phyloP scores from a whole-genome alignment of 2,797 vertebrate species.

The Mergus octosetaceus region DNA sequence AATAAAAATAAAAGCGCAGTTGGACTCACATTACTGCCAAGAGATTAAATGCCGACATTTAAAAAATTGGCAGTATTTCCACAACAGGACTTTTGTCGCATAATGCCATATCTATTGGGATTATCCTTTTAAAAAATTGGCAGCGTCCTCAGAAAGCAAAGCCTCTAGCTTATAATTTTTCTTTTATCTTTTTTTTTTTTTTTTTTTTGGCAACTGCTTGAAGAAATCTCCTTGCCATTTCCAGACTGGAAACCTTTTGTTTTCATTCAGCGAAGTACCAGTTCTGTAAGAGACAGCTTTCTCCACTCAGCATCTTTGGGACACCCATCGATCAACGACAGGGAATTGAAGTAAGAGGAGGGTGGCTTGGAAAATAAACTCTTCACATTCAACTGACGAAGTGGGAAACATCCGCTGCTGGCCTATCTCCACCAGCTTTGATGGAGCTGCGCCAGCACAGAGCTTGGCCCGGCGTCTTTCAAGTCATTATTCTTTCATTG shows the following conservation, averaged over 20 bases:
- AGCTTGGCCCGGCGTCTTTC: not conserved
- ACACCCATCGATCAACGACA: slow-evolving; percentile 15
- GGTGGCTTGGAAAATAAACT: slow-evolving; percentile 29
- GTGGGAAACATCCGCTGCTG: slow-evolving; percentile 42
- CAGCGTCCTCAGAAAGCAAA: slow-evolving; percentile 21
- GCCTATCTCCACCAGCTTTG: not conserved
- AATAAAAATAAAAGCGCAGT: not conserved
- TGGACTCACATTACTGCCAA: not conserved
- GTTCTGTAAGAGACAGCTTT: slow-evolving; percentile 20
- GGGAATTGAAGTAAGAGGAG: slow-evolving; percentile 8
- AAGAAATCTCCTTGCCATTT: slow-evolving; percentile 57
- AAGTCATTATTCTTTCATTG: slow-evolving; percentile 22
- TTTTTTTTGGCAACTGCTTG: slow-evolving; percentile 29
- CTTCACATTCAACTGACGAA: slow-evolving; percentile 7
- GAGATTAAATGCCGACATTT: slow-evolving; percentile 42
- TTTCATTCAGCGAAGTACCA: slow-evolving; percentile 30
- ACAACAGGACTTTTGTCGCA: not conserved
- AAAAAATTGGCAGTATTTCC: slow-evolving; percentile 24
- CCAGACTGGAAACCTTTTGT: slow-evolving; percentile 47
- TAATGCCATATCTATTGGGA: slow-evolving; percentile 55
- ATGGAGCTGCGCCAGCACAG: slow-evolving; percentile 14
- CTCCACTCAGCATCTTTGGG: slow-evolving; percentile 47
- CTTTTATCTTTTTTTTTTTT: slow-evolving; percentile 34
- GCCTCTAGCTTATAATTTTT: not conserved
- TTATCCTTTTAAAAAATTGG: slow-evolving; percentile 61